Base-by-base conservation (phyloP, 2,888 invertebrate genomes). In the Elegia similella region DNA sequence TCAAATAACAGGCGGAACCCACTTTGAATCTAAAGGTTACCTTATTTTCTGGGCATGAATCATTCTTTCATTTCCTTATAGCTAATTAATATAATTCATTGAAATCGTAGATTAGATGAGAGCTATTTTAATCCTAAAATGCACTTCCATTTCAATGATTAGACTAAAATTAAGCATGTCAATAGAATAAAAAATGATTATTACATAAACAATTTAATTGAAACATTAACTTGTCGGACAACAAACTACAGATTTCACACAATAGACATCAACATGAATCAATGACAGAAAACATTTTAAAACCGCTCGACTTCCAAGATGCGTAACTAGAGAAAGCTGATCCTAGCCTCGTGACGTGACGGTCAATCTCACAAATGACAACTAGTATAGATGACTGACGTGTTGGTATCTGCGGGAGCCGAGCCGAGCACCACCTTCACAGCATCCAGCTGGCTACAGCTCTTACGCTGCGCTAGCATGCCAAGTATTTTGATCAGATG, bases 131-230 rank as follows among this genome's bases (percentile, higher is more conserved):
- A 75, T 76, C 73, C 78, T 83, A 82, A 78, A 82, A 79, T 86
- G 86, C 87, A 87, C 84, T 85, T 82, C 72, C 78, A 79, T 81
- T 82, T 84, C 80, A 87, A 83, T 82, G 78, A 85, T 85, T 78
- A 82, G 75, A 80, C 80, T 87, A 84, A 86, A 82, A 86, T 84
- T 86, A 88, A 89, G 87, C 86, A 87, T 87, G 88, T 89, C 87
- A 86, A 84, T 85, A 86, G 82, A 87, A 88, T 87, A 86, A 89
- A 88, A 84, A 87, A 88, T 78, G 73, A 84, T 85, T 82, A 87
- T 85, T 87, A 89, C 82, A 85, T 88, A 89, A 90, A 89, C 88
- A 88, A 87, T 88, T 88, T 87, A 86, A 88, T 88, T 79, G 78
- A 84, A 88, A 88, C 83, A 85, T 86, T 78, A 88, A 88, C 86